Evolutionary conservation across 2,888 invertebrate species (phyloP), one percentile per base, ranked within the genome.

Genomic region (Nephrotoma guestfalica): DNA sequence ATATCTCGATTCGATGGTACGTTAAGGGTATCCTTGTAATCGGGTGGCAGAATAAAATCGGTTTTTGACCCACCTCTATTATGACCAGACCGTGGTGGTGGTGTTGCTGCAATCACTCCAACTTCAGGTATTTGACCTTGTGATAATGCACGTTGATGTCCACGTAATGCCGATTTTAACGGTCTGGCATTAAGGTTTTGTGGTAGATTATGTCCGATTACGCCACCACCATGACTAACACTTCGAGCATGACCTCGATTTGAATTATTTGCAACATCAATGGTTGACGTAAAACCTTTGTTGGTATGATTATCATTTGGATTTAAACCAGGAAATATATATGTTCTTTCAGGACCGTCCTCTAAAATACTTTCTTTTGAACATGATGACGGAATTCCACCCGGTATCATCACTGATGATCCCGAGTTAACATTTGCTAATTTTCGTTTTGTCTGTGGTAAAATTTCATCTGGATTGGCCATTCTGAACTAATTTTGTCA

Each of bases 31-130:
- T 97, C 96, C 88, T 96, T 94, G 91, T 97, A 96, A 0, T 96
- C 96, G 0, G 96, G 96, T 0, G 97, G 97, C 87, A 97, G 92
- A 88, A 97, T 97, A 90, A 97, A 97, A 90, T 97, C 97, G 0
- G 97, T 97, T 90, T 96, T 96, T 88, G 97, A 97, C 87, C 96
- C 96, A 41, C 96, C 95, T 86, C 97, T 94, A 90, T 94, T 96
- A 92, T 97, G 96, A 0, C 96, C 96, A 9, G 94, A 93, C 83
- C 92, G 89, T 88, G 87, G 87, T 30, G 90, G 89, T 11, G 91
- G 89, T 88, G 90, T 90, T 87, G 89, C 90, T 11, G 30, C 71
- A 4, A 9, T 30, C 83, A 89, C 88, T 9, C 88, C 89, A 6
- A 90, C 93, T 88, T 95, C 96, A 87, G 94, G 94, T 88, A 97